Evolutionary conservation across 1,140 invertebrate genomes (phyloP).

Genomic region (Cardiocondyla obscurior): DNA sequence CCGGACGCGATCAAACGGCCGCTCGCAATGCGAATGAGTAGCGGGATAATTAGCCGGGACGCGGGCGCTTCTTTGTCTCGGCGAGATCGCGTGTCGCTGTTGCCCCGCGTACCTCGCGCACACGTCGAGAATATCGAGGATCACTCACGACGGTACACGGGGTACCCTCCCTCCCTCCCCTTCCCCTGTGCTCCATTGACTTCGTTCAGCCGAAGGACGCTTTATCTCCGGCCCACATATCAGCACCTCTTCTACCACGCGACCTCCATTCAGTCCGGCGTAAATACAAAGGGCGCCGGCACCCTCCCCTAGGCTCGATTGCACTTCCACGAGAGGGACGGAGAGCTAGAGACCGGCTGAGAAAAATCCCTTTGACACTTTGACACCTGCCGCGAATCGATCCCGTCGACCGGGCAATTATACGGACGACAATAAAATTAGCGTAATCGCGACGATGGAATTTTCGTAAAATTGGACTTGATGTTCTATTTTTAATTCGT

Average conservation of each 20-base stretch:
- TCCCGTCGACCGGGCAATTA: conserved; percentile 33
- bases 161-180: too few relatives aligned
- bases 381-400: conserved; percentile 48
- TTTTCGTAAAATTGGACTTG: background rate
- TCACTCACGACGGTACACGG: conserved; percentile 1
- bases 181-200: conserved; percentile 73
- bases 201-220: conserved; percentile 74
- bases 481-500: background rate
- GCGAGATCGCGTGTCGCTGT: conserved; percentile 7
- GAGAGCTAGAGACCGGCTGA: conserved; percentile 14
- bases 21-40: conserved; percentile 41
- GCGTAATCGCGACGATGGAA: background rate
- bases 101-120: background rate
- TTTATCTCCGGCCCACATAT: conserved; percentile 73
- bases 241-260: conserved; percentile 65
- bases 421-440: background rate
- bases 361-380: conserved; percentile 49
- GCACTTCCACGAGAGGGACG: conserved; percentile 6
- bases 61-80: conserved; percentile 34
- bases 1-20: background rate
- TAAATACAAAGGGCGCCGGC: conserved; percentile 51
- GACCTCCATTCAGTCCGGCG: conserved; percentile 72
- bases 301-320: conserved; percentile 50
- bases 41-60: conserved; percentile 31
- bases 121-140: conserved; percentile 45